Evolutionary conservation across 2,797 vertebrate species (phyloP), one percentile per base, ranked within the genome.

Genomic region (Gallinago nigripennis): DNA sequence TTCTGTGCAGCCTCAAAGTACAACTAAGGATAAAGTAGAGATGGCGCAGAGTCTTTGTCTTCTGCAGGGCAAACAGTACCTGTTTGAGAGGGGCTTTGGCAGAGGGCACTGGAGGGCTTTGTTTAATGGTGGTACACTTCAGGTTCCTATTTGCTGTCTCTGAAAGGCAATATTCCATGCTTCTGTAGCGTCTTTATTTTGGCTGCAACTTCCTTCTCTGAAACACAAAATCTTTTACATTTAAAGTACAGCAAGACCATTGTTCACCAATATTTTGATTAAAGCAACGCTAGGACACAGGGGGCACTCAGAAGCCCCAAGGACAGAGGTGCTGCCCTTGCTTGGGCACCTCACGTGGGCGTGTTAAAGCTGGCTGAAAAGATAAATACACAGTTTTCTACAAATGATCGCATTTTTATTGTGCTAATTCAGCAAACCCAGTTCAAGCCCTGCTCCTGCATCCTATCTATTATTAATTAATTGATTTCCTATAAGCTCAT

Each of bases 391-490:
- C n/a, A 8, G 21, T 31, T 57, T 81, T 46, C 72, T 58, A 24
- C 24, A 16, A 2, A 35, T 5, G 2, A 1, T 45, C 20, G 1
- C 53, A 12, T 53, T 79, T 83, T 56, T 70, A 30, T 73, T 63
- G 41, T 41, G 68, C 94, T 82, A 57, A 68, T 25, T 79, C 5
- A 4, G 56, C 89, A 91, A 90, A 60, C 60, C 45, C 48, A 20
- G 53, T 28, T 79, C 35, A 86, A 76, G 63, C 43, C 48, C 31
- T 58, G 58, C 66, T 79, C 25, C 43, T 35, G 61, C 79, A 53
- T 76, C 27, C 77, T 72, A 33, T 61, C 73, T 68, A 33, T 91
- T 95, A 95, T 91, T 93, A 97, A 95, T 93, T 78, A 80, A 91
- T 88, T 53, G 65, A 94, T 96, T 94, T 96, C 76, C 85, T 86